phyloP scores from a whole-genome alignment of 2,888 invertebrate genomes.

The Dromius quadrimaculatus region DNA sequence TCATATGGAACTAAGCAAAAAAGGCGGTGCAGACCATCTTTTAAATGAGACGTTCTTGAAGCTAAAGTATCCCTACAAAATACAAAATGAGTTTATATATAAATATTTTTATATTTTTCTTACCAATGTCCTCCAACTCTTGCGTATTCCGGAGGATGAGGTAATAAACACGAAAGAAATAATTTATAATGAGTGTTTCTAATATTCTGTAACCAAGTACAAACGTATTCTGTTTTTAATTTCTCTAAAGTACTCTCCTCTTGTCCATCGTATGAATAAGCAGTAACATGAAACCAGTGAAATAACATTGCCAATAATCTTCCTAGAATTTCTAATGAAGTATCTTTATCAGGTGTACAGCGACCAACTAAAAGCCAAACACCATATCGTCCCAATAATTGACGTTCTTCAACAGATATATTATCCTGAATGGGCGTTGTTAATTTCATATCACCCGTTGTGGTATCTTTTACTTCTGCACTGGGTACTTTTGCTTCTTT shows the following conservation, averaged over 20 bases:
- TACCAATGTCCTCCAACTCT: conserved; percentile 96
- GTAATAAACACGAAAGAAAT: conserved; percentile 92
- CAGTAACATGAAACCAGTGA: conserved; percentile 99
- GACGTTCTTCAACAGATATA: conserved; percentile 86
- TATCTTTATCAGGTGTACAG: conserved; percentile 84
- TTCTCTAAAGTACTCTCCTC: conserved; percentile 91
- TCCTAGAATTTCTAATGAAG: conserved; percentile 85
- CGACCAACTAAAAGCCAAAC: conserved; percentile 97
- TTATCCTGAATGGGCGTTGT: conserved; percentile 72
- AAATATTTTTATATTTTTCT: conserved; percentile 41
- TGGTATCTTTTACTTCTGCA: conserved; percentile 72
- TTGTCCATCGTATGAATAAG: conserved; percentile 95
- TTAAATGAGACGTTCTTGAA: conserved; percentile 89
- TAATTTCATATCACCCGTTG: conserved; percentile 62
- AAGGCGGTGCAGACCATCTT: conserved; percentile 93
- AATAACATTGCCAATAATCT: conserved; percentile 95
- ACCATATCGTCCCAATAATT: conserved; percentile 92
- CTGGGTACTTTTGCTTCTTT: conserved; percentile 91
- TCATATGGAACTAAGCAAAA: conserved; percentile 98
- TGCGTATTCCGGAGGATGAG: conserved; percentile 96
- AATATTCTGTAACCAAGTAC: conserved; percentile 90
- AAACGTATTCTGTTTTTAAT: conserved; percentile 92
- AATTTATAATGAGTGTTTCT: conserved; percentile 87
- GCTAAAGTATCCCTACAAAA: conserved; percentile 82
- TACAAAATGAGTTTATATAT: neutral